Base-by-base conservation (phyloP, 2,113 vertebrate genomes). In the Halcyon malimbica region DNA sequence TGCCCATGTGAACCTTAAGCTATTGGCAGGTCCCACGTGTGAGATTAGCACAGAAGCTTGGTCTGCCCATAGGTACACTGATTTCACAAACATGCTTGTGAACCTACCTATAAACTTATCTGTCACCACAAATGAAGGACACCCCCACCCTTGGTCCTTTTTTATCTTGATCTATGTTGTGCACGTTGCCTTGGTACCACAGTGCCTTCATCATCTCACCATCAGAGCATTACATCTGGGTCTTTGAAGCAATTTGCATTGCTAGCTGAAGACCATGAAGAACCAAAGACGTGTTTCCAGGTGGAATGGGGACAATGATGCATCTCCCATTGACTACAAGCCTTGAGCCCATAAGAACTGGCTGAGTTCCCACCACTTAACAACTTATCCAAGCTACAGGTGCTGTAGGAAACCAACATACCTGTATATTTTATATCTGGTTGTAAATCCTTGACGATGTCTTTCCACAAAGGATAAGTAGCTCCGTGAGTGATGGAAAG, bases 401-500 rank as follows among this genome's bases (percentile, higher is more conserved):
- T 26, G 57, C 14, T 56, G 7, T 46, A 46, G 75, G 33, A 70
- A 59, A 63, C 25, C 15, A 2, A 82, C 97, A 70, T 98, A 99
- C 99, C 99, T 99, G 99, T 99, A 99, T 98, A 99, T 99, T 98
- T 99, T 99, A 98, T 99, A 99, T 98, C 99, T 98, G 98, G 99
- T 99, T 98, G 99, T 99, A 99, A 99, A 99, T 99, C 99, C 99
- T 99, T 99, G 99, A 98, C 99, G 99, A 98, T 99, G 99, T 99
- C 98, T 99, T 98, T 99, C 99, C 99, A 99, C 99, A 99, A 99
- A 99, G 99, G 99, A 99, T 98, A 99, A 99, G 98, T 99, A 99
- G 98, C 99, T 99, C 98, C 98, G 99, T 62, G 99, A 99, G 98
- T 99, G 99, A 98, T 99, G 99, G 99, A 99, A 99, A 97, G 99